Base-by-base conservation (phyloP, 2,888 invertebrate genomes). In the Ormyrus rosae region DNA sequence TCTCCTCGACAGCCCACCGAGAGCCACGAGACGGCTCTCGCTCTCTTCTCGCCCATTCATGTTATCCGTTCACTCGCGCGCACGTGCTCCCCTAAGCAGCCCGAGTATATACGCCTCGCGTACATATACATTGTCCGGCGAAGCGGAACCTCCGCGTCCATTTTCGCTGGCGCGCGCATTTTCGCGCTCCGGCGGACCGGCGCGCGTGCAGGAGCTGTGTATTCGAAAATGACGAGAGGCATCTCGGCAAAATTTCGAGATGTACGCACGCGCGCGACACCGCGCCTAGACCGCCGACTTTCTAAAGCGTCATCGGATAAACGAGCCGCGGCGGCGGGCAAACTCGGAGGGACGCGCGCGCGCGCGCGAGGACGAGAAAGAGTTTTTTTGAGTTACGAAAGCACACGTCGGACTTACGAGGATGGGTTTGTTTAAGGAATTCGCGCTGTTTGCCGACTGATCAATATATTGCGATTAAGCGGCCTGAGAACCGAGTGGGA, bases 271-370 rank as follows among this genome's bases (percentile, higher is more conserved):
- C 50, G 50, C 19, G 19, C 19, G 19, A 2, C 19, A 13, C 13
- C 13, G 13, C 19, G 19, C 19, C 19, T 19, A 19, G 19, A 50
- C n/a, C 65, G 65, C n/a, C 65, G 65, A 65, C 65, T 65, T 65
- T 65, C 65, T 65, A 65, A 65, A 65, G 50, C 65, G 48, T 65
- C 65, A 65, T 65, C 50, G n/a, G 45, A 65, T 65, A 65, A 50
- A 65, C 48, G 19, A 19, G 51, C 65, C 6, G 65, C 65, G 13
- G 65, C 65, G 13, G 65, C 13, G 6, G n/a, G n/a, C 50, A 13
- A 7, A n/a, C 13, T 48, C 65, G 10, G 4, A 19, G 50, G 48
- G 65, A 19, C 19, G 19, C 65, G 8, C 13, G 48, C 65, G 8
- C 13, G 48, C 19, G 19, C 19, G 19, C 19, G 19, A 1, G 19